Percentiles rank a stretch among this genome's conserved stretches.
phyloP scores from a whole-genome alignment of 2,888 invertebrate genomes.

The Drosophila colorata region DNA sequence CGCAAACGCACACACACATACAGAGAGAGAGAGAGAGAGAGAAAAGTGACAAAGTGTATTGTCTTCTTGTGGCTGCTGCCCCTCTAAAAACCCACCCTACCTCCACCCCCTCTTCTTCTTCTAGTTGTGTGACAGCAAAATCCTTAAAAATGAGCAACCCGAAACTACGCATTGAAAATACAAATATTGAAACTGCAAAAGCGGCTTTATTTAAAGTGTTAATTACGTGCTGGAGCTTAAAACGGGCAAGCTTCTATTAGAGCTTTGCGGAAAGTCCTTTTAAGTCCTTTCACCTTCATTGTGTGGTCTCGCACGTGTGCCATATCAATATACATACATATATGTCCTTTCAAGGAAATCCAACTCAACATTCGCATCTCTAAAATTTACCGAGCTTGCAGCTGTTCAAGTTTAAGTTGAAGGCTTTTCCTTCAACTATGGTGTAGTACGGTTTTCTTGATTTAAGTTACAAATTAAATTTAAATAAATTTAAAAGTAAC shows the following conservation, averaged over 20 bases:
- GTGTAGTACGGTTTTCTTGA: neutral
- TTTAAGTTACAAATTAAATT: neutral
- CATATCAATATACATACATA: slow-evolving; percentile 14
- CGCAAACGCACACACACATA: slow-evolving; percentile 7
- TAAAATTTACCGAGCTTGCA: neutral
- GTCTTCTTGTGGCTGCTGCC: slow-evolving; percentile 21
- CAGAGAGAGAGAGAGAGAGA: neutral
- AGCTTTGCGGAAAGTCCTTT: slow-evolving; percentile 13
- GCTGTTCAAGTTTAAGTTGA: slow-evolving; percentile 8
- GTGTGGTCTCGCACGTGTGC: slow-evolving; percentile 36
- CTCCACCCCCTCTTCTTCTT: neutral
- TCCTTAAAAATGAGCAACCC: slow-evolving; percentile 36
- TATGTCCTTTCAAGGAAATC: slow-evolving; percentile 4
- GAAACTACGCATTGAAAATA: slow-evolving; percentile 61
- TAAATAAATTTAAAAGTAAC: neutral
- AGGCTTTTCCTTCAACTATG: neutral
- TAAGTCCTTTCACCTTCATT: slow-evolving; percentile 24
- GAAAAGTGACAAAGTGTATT: slow-evolving; percentile 37
- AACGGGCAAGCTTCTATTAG: slow-evolving; percentile 25
- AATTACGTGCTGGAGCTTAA: slow-evolving; percentile 66
- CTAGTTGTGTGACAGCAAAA: slow-evolving; percentile 24
- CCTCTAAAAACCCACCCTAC: neutral
- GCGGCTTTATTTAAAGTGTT: slow-evolving; percentile 66
- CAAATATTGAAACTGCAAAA: slow-evolving; percentile 72
- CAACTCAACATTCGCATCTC: neutral